Evolutionary conservation across 2,888 invertebrate species (phyloP).

Genomic region (Lasioglossum zephyrum): DNA sequence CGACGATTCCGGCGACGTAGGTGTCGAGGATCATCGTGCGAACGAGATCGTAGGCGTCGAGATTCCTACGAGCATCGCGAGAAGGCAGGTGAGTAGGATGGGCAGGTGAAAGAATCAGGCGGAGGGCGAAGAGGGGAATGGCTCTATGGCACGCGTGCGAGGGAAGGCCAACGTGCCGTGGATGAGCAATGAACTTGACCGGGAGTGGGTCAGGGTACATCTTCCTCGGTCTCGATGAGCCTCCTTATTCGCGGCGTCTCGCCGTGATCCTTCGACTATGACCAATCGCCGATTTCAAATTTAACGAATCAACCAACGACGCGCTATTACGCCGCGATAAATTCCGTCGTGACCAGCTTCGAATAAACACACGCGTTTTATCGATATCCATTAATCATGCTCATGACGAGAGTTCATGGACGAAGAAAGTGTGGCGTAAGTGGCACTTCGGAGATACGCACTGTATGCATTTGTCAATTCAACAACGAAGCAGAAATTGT

Average conservation of each 20-base stretch:
- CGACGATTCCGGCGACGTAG: background rate
- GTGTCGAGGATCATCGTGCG: background rate
- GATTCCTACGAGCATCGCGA: background rate
- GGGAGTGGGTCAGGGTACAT: conserved; percentile 81
- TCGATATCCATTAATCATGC: background rate
- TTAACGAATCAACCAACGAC: background rate
- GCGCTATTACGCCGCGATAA: background rate
- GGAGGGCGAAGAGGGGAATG: conserved; percentile 25
- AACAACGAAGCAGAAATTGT: background rate
- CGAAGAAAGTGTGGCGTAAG: background rate
- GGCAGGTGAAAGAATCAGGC: conserved; percentile 20
- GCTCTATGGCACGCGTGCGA: conserved; percentile 42
- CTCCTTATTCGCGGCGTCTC: conserved; percentile 36
- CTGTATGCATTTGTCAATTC: background rate
- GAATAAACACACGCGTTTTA: background rate
- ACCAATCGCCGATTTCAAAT: conserved; percentile 38
- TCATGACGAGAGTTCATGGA: background rate
- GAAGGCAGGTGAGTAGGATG: conserved; percentile 24
- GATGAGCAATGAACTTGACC: conserved; percentile 83
- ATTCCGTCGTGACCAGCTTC: background rate
- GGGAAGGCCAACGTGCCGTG: conserved; percentile 64
- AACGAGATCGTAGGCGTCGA: conserved; percentile 17
- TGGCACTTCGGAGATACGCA: background rate
- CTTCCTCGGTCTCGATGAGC: conserved; percentile 66
- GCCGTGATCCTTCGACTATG: conserved; percentile 45